Evolutionary conservation across 2,797 vertebrate species (phyloP), one percentile per base, ranked within the genome.

Genomic region (Tangara arthus): DNA sequence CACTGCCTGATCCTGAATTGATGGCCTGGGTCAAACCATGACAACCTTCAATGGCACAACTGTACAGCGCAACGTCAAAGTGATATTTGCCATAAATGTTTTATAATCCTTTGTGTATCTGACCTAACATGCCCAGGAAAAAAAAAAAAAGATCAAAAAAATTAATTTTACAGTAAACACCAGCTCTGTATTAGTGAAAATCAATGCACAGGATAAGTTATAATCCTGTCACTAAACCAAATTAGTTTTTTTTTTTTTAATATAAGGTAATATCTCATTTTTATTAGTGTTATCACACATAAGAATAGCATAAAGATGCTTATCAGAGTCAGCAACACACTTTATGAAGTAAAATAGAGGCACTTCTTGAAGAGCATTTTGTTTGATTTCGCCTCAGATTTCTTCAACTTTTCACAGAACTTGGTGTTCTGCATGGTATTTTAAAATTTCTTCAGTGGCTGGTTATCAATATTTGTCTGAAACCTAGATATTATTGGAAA

Each of bases 21-120:
- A 28, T 30, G 6, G 12, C 12, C 0, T 0, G n/a, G 2, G 18
- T 57, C 10, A 57, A 89, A 44, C 17, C n/a, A 52, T 5, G 11
- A 39, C 17, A 64, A 34, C 12, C 7, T 83, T 92, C 16, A 75
- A 12, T 23, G 22, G 23, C 39, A 60, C 20, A 53, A 12, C 20
- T 34, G 18, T 68, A 46, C 19, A 83, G 41, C 41, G 14, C 11
- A 64, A 47, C 28, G 12, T 3, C 10, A 68, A 63, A 85, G 23
- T 42, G 14, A 19, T 83, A 60, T 47, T 91, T 77, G 19, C 15
- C 14, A 19, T 35, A 57, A 59, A 19, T 19, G 0, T 41, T 86
- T 86, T 55, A 39, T 64, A 81, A 35, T 9, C 4, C 5, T 50
- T 88, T 82, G 4, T 41, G 12, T 41, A 30, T 27, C 19, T 68